phyloP scores from a whole-genome alignment of 2,888 invertebrate species.

The Drosophila mercatorum region DNA sequence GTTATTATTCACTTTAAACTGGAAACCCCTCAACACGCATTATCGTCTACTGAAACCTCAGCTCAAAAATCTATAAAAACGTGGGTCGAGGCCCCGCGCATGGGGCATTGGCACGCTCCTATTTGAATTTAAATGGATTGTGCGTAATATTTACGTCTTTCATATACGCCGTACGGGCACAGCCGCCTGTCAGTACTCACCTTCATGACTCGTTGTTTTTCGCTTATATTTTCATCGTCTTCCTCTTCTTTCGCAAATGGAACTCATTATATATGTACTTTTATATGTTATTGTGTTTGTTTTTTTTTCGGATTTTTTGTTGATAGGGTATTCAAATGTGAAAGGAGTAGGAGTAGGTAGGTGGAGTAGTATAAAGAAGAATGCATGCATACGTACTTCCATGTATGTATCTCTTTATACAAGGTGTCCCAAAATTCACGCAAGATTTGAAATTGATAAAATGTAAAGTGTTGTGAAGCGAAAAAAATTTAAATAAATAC shows the following conservation, averaged over 20 bases:
- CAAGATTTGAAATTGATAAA: too few species aligned
- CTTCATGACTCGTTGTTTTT: slow-evolving; percentile 11
- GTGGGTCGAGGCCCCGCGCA: slow-evolving; percentile 49
- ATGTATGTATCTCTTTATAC: too few species aligned
- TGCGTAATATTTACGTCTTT: slow-evolving; percentile 22
- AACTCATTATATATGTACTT: slow-evolving; percentile 7
- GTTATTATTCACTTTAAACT: neutral
- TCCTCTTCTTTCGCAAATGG: neutral
- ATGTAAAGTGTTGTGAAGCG: too few species aligned
- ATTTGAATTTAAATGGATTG: slow-evolving; percentile 25
- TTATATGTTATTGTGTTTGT: slow-evolving; percentile 3
- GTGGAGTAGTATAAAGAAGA: too few species aligned
- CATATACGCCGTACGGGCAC: slow-evolving; percentile 14
- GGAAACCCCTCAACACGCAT: neutral
- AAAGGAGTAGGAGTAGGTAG: neutral
- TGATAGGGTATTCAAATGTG: slow-evolving; percentile 6
- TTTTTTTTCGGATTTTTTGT: neutral
- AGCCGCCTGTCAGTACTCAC: slow-evolving; percentile 11
- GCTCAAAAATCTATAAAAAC: slow-evolving; percentile 61
- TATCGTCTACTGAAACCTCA: neutral
- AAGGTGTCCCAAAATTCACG: too few species aligned
- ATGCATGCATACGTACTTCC: too few species aligned
- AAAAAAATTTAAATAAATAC: too few species aligned
- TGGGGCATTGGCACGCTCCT: slow-evolving; percentile 5
- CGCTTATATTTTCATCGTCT: neutral